phyloP scores from a whole-genome alignment of 2,113 vertebrate genomes.

The Brienomyrus longianalis region DNA sequence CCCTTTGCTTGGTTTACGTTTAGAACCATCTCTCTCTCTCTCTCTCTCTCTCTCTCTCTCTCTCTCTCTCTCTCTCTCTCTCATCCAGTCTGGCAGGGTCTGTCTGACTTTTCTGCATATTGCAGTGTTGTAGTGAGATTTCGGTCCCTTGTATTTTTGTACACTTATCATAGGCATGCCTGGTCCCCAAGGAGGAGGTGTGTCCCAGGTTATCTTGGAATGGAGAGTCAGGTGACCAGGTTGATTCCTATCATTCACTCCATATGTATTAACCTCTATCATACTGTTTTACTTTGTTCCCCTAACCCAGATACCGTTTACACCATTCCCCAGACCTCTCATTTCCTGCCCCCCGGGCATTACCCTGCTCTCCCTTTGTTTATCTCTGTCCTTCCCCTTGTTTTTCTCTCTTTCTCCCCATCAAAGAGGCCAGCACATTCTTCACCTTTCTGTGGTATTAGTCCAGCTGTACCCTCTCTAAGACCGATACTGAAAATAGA shows the following conservation, averaged over 20 bases:
- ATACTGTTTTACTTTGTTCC: background rate
- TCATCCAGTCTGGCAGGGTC: background rate
- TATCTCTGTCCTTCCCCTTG: background rate
- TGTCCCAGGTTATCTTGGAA: background rate
- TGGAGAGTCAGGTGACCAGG: background rate
- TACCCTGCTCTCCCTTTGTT: background rate
- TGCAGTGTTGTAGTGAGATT: background rate
- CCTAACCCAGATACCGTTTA: background rate
- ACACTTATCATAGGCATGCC: background rate
- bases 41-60: background rate
- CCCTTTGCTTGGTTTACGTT: background rate
- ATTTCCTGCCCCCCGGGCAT: background rate
- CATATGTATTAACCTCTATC: background rate
- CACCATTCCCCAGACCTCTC: background rate
- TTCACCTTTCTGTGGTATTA: background rate
- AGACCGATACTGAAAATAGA: background rate
- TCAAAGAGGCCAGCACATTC: background rate
- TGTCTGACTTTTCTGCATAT: background rate
- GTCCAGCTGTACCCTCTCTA: background rate
- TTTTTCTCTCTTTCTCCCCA: background rate
- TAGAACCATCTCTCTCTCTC: background rate
- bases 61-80: background rate
- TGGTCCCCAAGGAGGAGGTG: background rate
- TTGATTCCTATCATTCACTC: background rate
- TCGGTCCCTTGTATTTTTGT: background rate